Conservation (phyloP, 2,113 vertebrate species). For the Otus sunia region DNA sequence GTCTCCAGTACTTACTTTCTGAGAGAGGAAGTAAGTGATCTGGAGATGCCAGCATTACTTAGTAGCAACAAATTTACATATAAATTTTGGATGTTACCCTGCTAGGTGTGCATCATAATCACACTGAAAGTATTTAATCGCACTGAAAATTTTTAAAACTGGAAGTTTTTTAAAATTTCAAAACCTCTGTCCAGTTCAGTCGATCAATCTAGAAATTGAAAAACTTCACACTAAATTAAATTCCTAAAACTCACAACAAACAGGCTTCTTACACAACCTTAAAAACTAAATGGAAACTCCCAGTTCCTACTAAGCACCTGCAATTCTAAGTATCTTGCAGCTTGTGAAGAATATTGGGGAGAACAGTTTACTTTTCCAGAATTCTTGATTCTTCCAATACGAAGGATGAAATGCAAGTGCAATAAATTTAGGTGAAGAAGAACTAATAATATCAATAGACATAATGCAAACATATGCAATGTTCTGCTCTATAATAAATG, state of each 20-base stretch:
- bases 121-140: neutral
- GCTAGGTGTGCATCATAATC: neutral
- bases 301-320: neutral
- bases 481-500: neutral
- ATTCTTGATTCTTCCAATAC: neutral
- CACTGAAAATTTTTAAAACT: neutral
- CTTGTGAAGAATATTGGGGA: neutral
- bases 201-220: neutral
- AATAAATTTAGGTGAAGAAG: neutral
- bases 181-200: neutral
- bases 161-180: neutral
- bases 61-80: neutral
- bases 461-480: rapidly evolving
- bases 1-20: neutral
- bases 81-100: neutral
- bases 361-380: neutral
- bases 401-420: neutral
- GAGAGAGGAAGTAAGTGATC: neutral
- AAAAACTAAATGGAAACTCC: neutral
- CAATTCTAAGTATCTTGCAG: neutral
- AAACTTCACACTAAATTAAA: neutral
- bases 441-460: neutral
- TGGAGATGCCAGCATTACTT: neutral
- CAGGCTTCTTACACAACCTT: neutral
- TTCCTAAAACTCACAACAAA: neutral